Conservation (phyloP, 2,888 invertebrate genomes). For the Amphipoea lucens region DNA sequence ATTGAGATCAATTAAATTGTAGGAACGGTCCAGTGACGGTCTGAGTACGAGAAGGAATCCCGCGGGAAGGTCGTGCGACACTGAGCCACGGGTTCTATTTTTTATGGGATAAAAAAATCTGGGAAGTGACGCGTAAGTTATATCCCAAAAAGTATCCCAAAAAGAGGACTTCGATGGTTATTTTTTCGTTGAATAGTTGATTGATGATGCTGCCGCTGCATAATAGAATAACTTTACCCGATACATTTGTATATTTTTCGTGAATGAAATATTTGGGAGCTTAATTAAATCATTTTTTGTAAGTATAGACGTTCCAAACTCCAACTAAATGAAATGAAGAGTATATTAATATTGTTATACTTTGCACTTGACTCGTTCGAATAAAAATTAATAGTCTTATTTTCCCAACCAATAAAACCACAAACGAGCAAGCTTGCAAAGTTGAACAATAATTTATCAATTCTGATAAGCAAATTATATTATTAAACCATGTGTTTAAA, state of each 20-base stretch:
- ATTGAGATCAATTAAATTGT: slow-evolving; percentile 88
- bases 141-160: slow-evolving; percentile 63
- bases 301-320: neutral
- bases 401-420: slow-evolving; percentile 5
- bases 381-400: neutral
- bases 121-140: slow-evolving; percentile 63
- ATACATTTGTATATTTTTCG: slow-evolving; percentile 24
- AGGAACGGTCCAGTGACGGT: slow-evolving; percentile 78
- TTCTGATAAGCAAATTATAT: slow-evolving; percentile 53
- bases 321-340: neutral
- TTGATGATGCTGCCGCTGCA: slow-evolving; percentile 57
- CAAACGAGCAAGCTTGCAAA: slow-evolving; percentile 18
- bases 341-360: neutral
- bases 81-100: slow-evolving; percentile 70
- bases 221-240: slow-evolving; percentile 41
- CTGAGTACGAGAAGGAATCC: slow-evolving; percentile 86
- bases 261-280: slow-evolving; percentile 27
- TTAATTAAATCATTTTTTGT: slow-evolving; percentile 14
- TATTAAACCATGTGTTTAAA: slow-evolving; percentile 48
- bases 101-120: slow-evolving; percentile 53
- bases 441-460: slow-evolving; percentile 35
- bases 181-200: slow-evolving; percentile 61
- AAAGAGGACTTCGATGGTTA: slow-evolving; percentile 46
- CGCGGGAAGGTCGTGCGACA: slow-evolving; percentile 82
- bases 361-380: neutral